Evolutionary conservation across 2,113 vertebrate genomes (phyloP), one percentile per base, ranked within the genome.

Genomic region (Passer montanus): DNA sequence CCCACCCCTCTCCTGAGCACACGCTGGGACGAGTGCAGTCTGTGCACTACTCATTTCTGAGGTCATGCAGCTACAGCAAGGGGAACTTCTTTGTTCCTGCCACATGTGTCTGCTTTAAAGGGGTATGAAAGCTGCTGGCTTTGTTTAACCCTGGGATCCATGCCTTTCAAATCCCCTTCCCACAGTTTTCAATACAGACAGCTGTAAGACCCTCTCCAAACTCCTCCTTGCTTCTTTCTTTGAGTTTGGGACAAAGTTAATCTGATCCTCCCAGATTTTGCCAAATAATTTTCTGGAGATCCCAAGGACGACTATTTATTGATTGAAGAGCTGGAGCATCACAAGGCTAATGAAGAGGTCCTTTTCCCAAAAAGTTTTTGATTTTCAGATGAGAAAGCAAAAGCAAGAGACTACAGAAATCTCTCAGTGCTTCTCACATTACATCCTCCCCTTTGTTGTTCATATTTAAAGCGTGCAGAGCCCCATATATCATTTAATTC

Each of bases 401-500:
- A 91, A 80, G 13, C 46, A 55, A 62, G 66, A 4, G 24, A 55
- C 64, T 75, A 47, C 27, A n/a, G 64, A 31, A 83, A 81, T 55
- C 44, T 88, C 46, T 35, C 52, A 67, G 39, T 58, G 27, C 68
- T 70, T 62, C 63, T 69, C 1, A 1, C 47, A 24, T 50, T 80
- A 63, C 64, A 55, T 41, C 76, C 43, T 74, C 28, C 39, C 84
- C 43, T 80, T 90, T 56, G 31, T 21, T 84, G 59, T 56, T 75
- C 73, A 49, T 1, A 1, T 74, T 84, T 80, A 39, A 85, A 76
- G 50, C 0, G 0, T 39, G 47, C 44, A 70, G 73, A 90, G 28
- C 35, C 44, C 47, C 60, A 67, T 11, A 22, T 53, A 77, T n/a
- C n/a, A n/a, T 83, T 84, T 74, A 84, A 83, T 91, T 93, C 79